Evolutionary conservation across 2,888 invertebrate genomes (phyloP).

Genomic region (Idaea straminata): DNA sequence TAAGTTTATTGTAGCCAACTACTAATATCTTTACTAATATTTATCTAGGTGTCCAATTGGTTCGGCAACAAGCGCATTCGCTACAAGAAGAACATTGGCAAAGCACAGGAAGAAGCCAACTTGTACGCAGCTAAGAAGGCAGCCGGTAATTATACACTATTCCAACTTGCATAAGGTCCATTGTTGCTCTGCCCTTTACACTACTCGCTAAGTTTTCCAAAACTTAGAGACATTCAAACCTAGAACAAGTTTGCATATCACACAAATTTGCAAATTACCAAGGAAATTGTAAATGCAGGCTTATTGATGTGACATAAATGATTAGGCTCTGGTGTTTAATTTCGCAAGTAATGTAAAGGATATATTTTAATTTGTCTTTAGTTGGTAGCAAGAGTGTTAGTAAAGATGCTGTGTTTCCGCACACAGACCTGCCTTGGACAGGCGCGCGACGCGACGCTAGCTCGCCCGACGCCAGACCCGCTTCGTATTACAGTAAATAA

Average conservation of each 20-base stretch:
- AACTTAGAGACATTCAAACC: conserved; percentile 8
- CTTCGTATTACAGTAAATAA: conserved; percentile 69
- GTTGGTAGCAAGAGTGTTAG: conserved; percentile 7
- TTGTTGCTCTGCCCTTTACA: conserved; percentile 2
- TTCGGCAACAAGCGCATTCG: conserved; percentile 99
- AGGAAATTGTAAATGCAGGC: too few relatives aligned
- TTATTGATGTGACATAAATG: too few relatives aligned
- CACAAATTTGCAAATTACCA: too few relatives aligned
- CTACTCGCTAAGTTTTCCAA: not conserved
- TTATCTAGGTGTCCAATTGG: conserved; percentile 96
- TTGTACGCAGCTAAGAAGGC: conserved; percentile 99
- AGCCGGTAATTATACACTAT: conserved; percentile 81
- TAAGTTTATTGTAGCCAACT: too few relatives aligned
- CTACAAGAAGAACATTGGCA: conserved; percentile 99
- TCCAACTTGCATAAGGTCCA: not conserved
- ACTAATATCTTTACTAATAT: conserved; percentile 10
- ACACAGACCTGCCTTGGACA: conserved; percentile 74
- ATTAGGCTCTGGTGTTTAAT: too few relatives aligned
- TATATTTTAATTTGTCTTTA: too few relatives aligned
- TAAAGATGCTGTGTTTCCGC: conserved; percentile 55
- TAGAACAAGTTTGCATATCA: not conserved
- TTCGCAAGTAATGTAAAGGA: too few relatives aligned
- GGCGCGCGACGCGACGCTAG: conserved; percentile 71
- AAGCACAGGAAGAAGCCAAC: conserved; percentile 99
- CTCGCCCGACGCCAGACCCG: conserved; percentile 65